Base-by-base conservation (phyloP, 2,113 vertebrate genomes). In the Eolophus roseicapilla region DNA sequence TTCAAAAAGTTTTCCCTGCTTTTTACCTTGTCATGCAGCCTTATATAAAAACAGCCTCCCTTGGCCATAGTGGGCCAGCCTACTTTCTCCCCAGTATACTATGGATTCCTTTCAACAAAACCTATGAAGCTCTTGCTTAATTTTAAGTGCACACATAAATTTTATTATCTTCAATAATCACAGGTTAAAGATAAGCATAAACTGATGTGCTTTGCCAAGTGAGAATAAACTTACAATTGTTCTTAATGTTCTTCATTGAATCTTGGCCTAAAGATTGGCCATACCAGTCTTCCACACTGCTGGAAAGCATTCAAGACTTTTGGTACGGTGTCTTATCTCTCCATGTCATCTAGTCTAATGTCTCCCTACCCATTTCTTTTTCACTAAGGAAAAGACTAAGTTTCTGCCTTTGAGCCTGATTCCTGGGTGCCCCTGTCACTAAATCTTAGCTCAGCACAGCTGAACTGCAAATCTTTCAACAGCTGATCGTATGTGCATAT, bases 21-120 rank as follows among this genome's bases (percentile, higher is more conserved):
- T 95, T 94, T 94, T 80, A 94, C 60, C 82, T 96, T 93, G 76
- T 95, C 93, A 89, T 80, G 85, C 59, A 96, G 87, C 25, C 75
- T 96, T 96, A 93, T 19, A 57, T 86, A 92, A 94, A 92, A 91
- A 27, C 79, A 88, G 21, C 35, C 52, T 92, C 47, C 59, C 69
- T 8, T 90, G 88, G 68, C 50, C 79, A 52, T 25, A 35, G 35
- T 68, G 90, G 82, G 73, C 67, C 50, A 67, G 43, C 43, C 68
- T 94, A 46, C 60, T 83, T 92, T 94, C 79, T 93, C 53, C 35
- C 28, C 16, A 67, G 67, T n/a, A n/a, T 59, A 57, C n/a, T 82
- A 93, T 20, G n/a, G 47, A 86, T 83, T 73, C 63, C 41, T 74
- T 94, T 93, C 93, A 96, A 86, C 59, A 74, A 70, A 94, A 80